Evolutionary conservation across 2,888 invertebrate species (phyloP), one percentile per base, ranked within the genome.

Genomic region (Pocota personata): DNA sequence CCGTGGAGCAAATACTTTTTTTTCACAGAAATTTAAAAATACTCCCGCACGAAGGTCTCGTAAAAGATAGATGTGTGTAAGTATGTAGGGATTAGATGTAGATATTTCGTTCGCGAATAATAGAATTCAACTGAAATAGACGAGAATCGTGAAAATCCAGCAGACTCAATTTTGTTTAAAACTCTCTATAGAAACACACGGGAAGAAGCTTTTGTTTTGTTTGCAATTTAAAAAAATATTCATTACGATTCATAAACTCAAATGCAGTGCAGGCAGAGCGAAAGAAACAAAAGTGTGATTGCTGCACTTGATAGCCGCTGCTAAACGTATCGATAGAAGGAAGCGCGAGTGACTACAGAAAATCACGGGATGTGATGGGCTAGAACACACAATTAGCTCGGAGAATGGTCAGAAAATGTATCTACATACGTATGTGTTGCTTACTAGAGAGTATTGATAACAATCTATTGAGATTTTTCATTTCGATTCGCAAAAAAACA

Each of bases 181-280:
- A 35, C 32, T 35, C 10, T 21, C 30, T 16, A 21, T 19, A 35
- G 10, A 10, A 43, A 37, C 14, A 16, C 32, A 48, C n/a, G 58
- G 66, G 50, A 75, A 82, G 50, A 75, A 82, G 82, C 82, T 82
- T 75, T 75, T 73, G 66, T 80, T 80, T 71, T 67, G 35, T 55
- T 75, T 46, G 43, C 55, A 62, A 69, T 60, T 60, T 35, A 67
- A 35, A 37, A n/a, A 55, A 52, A 60, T 40, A n/a, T 30, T 3
- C 12, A 48, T 57, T 35, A 43, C 40, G 77, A 80, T 57, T 67
- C 37, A 35, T 16, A 55, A 6, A 67, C 43, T 21, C 40, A 46
- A 57, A 66, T 64, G 57, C 66, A 67, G 10, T 62, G 21, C 27
- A 35, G 14, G 5, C 24, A 37, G 35, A 21, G 35, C 27, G 55